Evolutionary conservation across 1,140 invertebrate species (phyloP).

Genomic region (Hermetia illucens): DNA sequence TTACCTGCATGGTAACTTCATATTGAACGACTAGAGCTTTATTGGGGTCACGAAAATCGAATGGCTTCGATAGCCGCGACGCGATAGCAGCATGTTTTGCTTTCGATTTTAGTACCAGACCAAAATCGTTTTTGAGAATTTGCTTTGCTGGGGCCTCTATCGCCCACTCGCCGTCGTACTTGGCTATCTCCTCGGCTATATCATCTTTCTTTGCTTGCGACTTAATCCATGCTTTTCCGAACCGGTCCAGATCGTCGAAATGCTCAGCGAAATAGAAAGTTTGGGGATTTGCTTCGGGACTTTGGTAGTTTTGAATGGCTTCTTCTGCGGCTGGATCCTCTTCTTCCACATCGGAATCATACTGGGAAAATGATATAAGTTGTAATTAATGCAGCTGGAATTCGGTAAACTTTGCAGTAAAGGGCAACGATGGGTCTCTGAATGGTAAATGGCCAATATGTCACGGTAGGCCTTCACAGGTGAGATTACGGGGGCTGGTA

Average conservation of each 20-base stretch:
- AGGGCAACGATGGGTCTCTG: no score
- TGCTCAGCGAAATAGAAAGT: slow-evolving; percentile 71
- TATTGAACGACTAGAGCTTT: slow-evolving; percentile 92
- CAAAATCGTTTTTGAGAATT: slow-evolving; percentile 68
- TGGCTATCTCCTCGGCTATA: slow-evolving; percentile 79
- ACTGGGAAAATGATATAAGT: no score
- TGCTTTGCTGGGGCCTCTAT: slow-evolving; percentile 66
- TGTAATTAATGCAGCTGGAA: no score
- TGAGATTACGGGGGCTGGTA: no score
- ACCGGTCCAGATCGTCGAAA: slow-evolving; percentile 68
- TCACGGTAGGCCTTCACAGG: no score
- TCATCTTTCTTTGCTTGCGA: slow-evolving; percentile 91
- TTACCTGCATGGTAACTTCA: slow-evolving; percentile 59
- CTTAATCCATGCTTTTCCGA: slow-evolving; percentile 68
- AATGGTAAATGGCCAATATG: no score
- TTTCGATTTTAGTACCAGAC: slow-evolving; percentile 84
- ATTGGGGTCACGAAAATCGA: slow-evolving; percentile 59
- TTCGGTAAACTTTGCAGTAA: no score
- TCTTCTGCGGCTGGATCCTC: slow-evolving; percentile 9
- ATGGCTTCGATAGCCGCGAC: slow-evolving; percentile 62
- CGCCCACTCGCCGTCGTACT: slow-evolving; percentile 80
- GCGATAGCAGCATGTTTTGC: slow-evolving; percentile 94
- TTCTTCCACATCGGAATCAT: no score
- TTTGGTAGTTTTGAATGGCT: slow-evolving; percentile 33
- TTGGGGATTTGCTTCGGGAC: slow-evolving; percentile 41